Evolutionary conservation across 2,797 vertebrate genomes (phyloP), one percentile per base, ranked within the genome.

Genomic region (Brotogeris chrysoptera): DNA sequence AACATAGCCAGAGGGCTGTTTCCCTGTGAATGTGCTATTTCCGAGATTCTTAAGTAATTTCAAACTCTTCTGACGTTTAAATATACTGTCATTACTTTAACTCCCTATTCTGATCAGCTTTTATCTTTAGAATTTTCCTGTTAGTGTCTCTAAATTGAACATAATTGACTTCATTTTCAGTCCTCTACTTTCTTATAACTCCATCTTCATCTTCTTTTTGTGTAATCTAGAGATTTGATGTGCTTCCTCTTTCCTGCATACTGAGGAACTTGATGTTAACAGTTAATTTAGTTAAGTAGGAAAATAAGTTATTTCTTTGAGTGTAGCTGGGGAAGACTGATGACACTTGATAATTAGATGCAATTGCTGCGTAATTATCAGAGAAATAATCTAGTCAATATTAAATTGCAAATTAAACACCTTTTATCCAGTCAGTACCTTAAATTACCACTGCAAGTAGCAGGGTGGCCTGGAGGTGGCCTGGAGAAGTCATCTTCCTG

Each of bases 161-260:
- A 80, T 95, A 95, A 93, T 91, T 96, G 60, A 85, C 80, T 76
- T 88, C 57, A 34, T 96, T 96, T 95, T 93, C 76, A 47, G 2
- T 78, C 65, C 25, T 13, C 25, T 28, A 24, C 76, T 93, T 92
- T 85, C 53, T 91, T 89, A 49, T 89, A 86, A 85, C 38, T 94
- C 32, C 39, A 16, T 55, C 34, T 85, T 88, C 5, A 2, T 79
- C 63, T 90, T n/a, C 47, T 92, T 93, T 94, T 92, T 74, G 46
- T 80, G 16, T 96, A 65, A 61, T 76, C 63, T 88, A 46, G 87
- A 60, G 46, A 38, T 86, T 70, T 88, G 18, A 38, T 93, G 23
- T 90, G 38, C 49, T 89, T 95, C 81, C 64, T 85, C 38, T 90
- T 96, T 39, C 59, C 43, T 65, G 32, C 66, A 23, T 59, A 20